Evolutionary conservation across 2,113 vertebrate species (phyloP), one percentile per base, ranked within the genome.

Genomic region (Cavia porcellus): DNA sequence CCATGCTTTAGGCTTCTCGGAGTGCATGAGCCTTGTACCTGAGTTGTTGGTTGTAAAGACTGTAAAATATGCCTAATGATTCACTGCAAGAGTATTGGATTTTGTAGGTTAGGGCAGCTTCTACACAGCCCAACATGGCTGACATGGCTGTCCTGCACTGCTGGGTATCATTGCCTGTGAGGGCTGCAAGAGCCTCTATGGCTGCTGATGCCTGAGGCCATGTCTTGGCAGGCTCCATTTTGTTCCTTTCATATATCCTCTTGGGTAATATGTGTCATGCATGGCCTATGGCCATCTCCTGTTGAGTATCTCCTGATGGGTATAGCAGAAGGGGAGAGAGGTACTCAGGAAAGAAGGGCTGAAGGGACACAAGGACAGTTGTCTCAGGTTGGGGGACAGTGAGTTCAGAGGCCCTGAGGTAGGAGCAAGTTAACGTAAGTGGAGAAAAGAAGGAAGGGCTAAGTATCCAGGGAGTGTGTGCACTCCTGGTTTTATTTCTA

Each of bases 61-160:
- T 20, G 4, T 47, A 79, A 79, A 62, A 22, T 15, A 38, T 2
- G 6, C 32, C n/a, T 38, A 13, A 38, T 13, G 38, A 68, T 57
- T 59, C 47, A 61, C 7, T 75, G 17, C 14, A 62, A 42, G 81
- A 42, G 11, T 55, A 45, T 11, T 79, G 15, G 35, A 15, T 85
- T 17, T 28, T 70, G 72, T 42, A 38, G 68, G n/a, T 15, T 22
- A 47, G 77, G 64, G 28, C 5, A 15, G 20, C 25, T 17, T 12
- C 25, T 8, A 32, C 12, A 5, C 5, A 0, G 15, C 3, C 50
- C 0, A 9, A n/a, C n/a, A n/a, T n/a, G n/a, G n/a, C n/a, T n/a
- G n/a, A 35, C 0, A 0, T 17, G 32, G n/a, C 7, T 35, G 42
- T 66, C 50, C 20, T 68, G 38, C 47, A 15, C 64, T 19, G 8